Evolutionary conservation across 2,113 vertebrate genomes (phyloP), one percentile per base, ranked within the genome.

Genomic region (Tupaia chinensis): DNA sequence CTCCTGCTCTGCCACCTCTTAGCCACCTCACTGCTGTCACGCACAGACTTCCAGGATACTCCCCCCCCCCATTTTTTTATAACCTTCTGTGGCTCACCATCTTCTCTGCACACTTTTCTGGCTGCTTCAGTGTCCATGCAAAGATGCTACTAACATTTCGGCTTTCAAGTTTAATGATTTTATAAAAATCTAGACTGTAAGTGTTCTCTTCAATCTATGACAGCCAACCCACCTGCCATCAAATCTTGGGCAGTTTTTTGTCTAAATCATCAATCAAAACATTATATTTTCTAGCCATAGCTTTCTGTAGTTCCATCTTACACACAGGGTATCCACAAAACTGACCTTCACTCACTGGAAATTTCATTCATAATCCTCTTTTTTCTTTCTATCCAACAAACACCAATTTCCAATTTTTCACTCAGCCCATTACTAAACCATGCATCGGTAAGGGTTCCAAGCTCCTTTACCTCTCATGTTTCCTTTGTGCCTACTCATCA

Each of bases 51-150:
- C 73, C 0, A n/a, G 11, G 61, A 27, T 9, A 56, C 9, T 16
- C 7, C 1, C 25, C 44, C 44, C 5, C 44, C 17, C 3, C 65
- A 11, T 23, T 61, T 61, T 7, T 0, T 56, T 16, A n/a, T 53
- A 27, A 54, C 8, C 19, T 15, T 80, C 9, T 2, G 3, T 15
- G 32, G 2, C 13, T 94, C 7, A 25, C 9, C 2, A 12, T 65
- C 7, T 53, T 54, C 34, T 65, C 44, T 9, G 14, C 9, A n/a
- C 1, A 20, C 0, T 16, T 29, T 53, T 58, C 10, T n/a, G 17
- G 22, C 22, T 76, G 20, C 6, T 4, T 29, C 11, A 0, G 14
- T 23, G 11, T 29, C 32, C 29, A 11, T 3, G 0, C 27, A 14
- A 74, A 80, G 15, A 65, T 32, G 3, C 14, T 27, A 53, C 23